Evolutionary conservation across 2,113 vertebrate genomes (phyloP).

Genomic region (Rhynchomys soricoides): DNA sequence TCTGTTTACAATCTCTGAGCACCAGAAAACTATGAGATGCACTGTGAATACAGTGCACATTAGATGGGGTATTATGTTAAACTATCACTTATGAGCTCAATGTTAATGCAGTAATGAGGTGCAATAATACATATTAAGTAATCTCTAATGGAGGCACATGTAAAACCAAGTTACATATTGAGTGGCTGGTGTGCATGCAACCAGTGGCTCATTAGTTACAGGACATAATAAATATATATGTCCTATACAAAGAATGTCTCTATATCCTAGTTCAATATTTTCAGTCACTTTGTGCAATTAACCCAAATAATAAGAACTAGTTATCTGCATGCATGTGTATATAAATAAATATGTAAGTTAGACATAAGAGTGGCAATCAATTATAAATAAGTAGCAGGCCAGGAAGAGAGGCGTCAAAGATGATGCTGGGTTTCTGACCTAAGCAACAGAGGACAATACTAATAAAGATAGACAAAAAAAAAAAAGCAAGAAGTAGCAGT

Average conservation of each 20-base stretch:
- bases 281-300: constrained; percentile 5
- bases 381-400: not conserved
- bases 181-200: not conserved
- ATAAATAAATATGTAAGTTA: not conserved
- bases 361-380: constrained; percentile 18
- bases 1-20: not conserved
- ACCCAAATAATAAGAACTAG: not conserved
- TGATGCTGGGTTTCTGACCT: not conserved
- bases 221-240: not conserved
- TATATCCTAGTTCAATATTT: not conserved
- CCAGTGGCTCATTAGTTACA: not conserved
- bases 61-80: not conserved
- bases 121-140: not conserved
- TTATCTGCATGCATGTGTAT: no score
- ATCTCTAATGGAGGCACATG: not conserved
- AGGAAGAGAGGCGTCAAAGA: constrained; percentile 17
- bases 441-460: not conserved
- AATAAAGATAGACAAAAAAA: not conserved
- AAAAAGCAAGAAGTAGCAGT: not conserved
- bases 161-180: not conserved
- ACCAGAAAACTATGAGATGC: not conserved
- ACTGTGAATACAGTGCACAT: not conserved
- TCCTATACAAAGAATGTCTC: not conserved
- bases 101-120: not conserved
- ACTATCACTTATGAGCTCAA: not conserved